phyloP scores from a whole-genome alignment of 2,888 invertebrate genomes.

The Clostera curtula region DNA sequence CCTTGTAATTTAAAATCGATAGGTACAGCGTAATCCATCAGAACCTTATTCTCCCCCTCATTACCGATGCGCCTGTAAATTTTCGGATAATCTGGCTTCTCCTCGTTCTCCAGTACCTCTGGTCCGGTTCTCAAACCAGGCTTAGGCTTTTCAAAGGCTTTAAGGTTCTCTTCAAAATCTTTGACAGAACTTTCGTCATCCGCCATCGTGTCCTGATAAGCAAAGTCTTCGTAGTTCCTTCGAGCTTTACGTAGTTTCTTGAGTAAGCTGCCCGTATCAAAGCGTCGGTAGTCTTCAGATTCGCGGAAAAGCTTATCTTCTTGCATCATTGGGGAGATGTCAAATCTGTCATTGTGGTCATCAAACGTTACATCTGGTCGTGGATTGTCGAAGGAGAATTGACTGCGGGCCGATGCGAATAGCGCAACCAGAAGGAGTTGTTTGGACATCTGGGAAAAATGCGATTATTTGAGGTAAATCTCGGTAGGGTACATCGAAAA shows the following conservation, averaged over 20 bases:
- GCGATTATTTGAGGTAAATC: too few relatives aligned
- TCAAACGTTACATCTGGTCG: conserved; percentile 45
- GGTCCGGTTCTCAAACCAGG: background rate
- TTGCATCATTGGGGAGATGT: conserved; percentile 30
- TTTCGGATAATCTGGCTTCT: background rate
- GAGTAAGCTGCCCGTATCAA: background rate
- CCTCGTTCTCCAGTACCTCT: background rate
- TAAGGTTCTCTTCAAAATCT: conserved; percentile 28
- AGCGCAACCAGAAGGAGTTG: conserved; percentile 10
- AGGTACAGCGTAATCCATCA: conserved; percentile 43
- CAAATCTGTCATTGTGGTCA: conserved; percentile 43
- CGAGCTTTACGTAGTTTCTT: background rate
- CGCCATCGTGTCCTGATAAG: conserved; percentile 26
- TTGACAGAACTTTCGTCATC: conserved; percentile 11
- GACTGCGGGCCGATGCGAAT: conserved; percentile 17
- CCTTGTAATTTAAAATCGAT: conserved; percentile 39
- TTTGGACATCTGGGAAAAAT: conserved; percentile 8
- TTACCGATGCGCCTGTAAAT: too few relatives aligned
- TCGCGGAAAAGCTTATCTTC: conserved; percentile 18
- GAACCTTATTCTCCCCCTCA: conserved; percentile 25
- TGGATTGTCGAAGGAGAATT: conserved; percentile 22
- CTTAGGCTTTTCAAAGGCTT: conserved; percentile 13
- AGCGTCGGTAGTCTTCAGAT: background rate
- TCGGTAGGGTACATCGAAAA: too few relatives aligned
- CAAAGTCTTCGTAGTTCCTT: conserved; percentile 19